Percentiles rank a stretch among this genome's conserved stretches.
phyloP scores from a whole-genome alignment of 2,888 invertebrate species.

The Pasiphila rectangulata region DNA sequence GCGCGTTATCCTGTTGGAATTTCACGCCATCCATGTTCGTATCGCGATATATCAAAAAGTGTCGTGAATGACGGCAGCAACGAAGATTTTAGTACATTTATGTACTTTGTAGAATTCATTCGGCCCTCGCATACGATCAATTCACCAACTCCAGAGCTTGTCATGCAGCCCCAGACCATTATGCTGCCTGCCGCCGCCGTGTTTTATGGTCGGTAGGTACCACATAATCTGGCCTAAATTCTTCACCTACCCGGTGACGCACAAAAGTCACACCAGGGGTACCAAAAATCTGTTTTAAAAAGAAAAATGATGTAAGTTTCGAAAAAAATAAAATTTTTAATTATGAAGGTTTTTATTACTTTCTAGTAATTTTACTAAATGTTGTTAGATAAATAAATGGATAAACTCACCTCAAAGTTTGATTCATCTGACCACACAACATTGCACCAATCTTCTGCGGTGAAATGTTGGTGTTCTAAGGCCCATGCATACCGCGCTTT shows the following conservation, averaged over 20 bases:
- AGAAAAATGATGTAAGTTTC: too few species aligned
- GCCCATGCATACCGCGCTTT: background rate
- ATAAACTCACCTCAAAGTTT: constrained; percentile 4
- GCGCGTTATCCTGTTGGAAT: too few species aligned
- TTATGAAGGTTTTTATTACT: too few species aligned
- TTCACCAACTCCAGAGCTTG: constrained; percentile 1
- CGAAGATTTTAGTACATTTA: background rate
- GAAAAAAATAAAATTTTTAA: too few species aligned
- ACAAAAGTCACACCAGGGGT: background rate
- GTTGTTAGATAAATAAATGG: background rate
- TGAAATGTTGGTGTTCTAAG: constrained; percentile 5
- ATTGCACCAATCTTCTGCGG: constrained; percentile 1
- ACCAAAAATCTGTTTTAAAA: background rate
- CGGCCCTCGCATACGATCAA: background rate
- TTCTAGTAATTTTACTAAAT: too few species aligned
- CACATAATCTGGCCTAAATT: background rate
- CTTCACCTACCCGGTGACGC: too few species aligned
- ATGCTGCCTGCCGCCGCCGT: background rate
- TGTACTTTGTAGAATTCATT: constrained; percentile 2
- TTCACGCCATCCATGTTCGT: too few species aligned
- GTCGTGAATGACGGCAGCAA: too few species aligned
- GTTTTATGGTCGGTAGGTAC: background rate
- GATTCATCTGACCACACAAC: constrained; percentile 1
- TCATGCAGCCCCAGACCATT: constrained; percentile 2
- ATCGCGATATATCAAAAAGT: too few species aligned